These are phyloP conservation scores for Peromyscus leucopus DNA, from an alignment of 2,113 vertebrate species.

Conservation along the genomic window DNA sequence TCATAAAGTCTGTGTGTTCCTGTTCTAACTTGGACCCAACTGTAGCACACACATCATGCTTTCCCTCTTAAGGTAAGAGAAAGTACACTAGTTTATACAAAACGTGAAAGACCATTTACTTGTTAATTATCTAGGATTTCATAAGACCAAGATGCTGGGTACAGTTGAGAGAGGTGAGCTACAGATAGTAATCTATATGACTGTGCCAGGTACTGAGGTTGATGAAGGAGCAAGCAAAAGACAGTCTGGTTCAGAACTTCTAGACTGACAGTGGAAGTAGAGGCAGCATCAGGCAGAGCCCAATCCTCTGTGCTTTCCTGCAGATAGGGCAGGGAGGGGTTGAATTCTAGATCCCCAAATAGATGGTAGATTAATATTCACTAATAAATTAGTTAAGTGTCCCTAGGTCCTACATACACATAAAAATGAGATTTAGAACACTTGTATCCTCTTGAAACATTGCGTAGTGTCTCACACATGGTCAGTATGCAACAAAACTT, in stretches of 20 bases:
- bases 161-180: not conserved
- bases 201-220: not conserved
- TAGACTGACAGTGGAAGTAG: not conserved
- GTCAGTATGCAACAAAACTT: not conserved
- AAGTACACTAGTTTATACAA: not conserved
- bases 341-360: not conserved
- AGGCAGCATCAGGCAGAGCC: not conserved
- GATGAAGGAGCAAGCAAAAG: not conserved
- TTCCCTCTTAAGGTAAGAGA: constrained; percentile 29
- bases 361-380: not conserved
- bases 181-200: not conserved
- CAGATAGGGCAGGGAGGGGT: fast-evolving
- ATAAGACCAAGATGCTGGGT: not conserved
- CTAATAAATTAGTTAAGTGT: not conserved
- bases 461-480: not conserved
- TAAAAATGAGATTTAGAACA: not conserved
- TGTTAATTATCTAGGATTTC: not conserved
- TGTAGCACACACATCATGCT: not conserved
- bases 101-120: not conserved
- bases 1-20: not conserved
- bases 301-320: not conserved
- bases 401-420: not conserved
- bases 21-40: not conserved
- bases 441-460: not conserved
- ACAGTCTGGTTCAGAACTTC: not conserved